Conservation (phyloP, 2,113 vertebrate species). For the Microcebus griseorufus region DNA sequence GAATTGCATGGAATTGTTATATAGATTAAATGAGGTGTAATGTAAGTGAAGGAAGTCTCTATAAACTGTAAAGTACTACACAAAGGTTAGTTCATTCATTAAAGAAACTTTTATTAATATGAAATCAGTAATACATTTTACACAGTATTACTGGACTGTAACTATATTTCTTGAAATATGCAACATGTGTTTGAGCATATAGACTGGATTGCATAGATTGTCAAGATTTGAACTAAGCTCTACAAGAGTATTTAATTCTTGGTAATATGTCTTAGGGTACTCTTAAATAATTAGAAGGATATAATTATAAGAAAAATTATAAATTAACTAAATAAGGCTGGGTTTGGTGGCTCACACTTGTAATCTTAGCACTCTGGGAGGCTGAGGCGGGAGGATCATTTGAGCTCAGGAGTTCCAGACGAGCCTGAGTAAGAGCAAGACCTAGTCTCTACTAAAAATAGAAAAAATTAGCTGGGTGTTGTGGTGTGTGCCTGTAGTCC, state of each 20-base stretch:
- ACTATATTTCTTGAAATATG: background rate
- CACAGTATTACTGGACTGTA: background rate
- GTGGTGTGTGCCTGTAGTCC: too few species aligned
- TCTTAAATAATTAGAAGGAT: background rate
- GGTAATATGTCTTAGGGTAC: background rate
- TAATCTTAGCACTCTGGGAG: too few species aligned
- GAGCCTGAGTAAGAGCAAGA: too few species aligned
- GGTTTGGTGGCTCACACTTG: too few species aligned
- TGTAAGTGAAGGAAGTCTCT: background rate
- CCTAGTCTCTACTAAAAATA: too few species aligned
- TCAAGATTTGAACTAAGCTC: background rate
- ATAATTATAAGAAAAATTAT: conserved; percentile 20
- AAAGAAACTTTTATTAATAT: conserved; percentile 10
- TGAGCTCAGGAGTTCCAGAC: too few species aligned
- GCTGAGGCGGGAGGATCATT: too few species aligned
- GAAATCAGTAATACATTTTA: background rate
- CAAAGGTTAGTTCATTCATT: background rate
- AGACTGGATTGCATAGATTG: background rate
- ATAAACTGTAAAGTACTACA: background rate
- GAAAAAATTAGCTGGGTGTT: too few species aligned
- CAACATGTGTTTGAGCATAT: background rate
- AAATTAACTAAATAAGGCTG: background rate
- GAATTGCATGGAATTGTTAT: background rate
- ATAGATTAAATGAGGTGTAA: background rate
- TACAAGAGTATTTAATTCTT: background rate